Evolutionary conservation across 2,113 vertebrate genomes (phyloP).

Genomic region (Sardina pilchardus): DNA sequence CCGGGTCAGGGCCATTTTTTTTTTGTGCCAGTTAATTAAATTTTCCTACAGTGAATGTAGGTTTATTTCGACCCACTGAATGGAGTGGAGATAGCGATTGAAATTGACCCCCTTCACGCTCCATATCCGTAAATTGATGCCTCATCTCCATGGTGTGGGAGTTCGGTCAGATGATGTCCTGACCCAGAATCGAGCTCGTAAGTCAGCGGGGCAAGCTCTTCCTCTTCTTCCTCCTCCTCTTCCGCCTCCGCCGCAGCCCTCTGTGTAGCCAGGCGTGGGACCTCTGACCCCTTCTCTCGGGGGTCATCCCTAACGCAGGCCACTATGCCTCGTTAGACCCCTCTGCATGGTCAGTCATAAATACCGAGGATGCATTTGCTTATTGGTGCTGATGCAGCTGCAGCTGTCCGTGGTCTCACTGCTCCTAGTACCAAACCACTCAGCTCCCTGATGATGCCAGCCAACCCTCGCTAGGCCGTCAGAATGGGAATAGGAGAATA

Average conservation of each 20-base stretch:
- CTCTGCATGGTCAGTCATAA: background rate
- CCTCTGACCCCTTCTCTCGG: background rate
- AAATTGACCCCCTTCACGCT: background rate
- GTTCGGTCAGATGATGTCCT: background rate
- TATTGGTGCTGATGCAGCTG: background rate
- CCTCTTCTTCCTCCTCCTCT: background rate
- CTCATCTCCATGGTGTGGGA: background rate
- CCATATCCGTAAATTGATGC: background rate
- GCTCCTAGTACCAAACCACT: background rate
- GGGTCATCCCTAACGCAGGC: background rate
- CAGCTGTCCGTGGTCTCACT: background rate
- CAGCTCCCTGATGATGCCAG: background rate
- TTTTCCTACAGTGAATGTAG: background rate
- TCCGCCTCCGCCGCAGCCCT: background rate
- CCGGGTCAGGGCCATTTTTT: background rate
- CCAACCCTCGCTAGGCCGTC: background rate
- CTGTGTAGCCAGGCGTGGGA: background rate
- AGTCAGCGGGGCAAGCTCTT: background rate
- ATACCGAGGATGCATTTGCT: background rate
- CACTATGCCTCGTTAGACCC: background rate
- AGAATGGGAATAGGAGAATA: background rate
- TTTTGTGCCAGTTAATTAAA: background rate
- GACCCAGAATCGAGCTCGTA: background rate
- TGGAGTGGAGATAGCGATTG: background rate
- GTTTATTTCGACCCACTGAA: background rate